phyloP scores from a whole-genome alignment of 92 coral and sea anemone species.

The Parazoanthus atlanticus region DNA sequence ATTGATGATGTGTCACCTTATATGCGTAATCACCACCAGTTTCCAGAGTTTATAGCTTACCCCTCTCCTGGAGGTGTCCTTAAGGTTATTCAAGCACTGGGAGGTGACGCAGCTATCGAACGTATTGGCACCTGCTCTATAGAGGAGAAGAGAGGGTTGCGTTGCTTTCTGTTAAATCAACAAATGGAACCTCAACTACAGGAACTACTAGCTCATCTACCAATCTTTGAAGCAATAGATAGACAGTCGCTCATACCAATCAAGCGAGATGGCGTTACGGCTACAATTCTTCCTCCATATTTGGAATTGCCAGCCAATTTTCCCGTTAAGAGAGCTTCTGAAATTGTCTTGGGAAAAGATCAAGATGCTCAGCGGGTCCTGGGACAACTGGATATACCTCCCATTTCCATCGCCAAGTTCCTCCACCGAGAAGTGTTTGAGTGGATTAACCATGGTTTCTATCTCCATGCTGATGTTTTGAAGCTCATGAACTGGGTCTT shows the following conservation, averaged over 20 bases:
- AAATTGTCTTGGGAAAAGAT: conserved; percentile 34
- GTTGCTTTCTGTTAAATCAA: conserved; percentile 42
- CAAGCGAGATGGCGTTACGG: conserved; percentile 15
- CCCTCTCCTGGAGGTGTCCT: conserved; percentile 68
- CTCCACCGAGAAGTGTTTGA: conserved; percentile 30
- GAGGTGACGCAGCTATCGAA: conserved; percentile 5
- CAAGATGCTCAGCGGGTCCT: conserved; percentile 23
- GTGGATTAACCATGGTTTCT: conserved; percentile 6
- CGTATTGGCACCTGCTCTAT: conserved; percentile 24
- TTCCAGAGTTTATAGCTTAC: conserved; percentile 60
- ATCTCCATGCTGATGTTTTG: conserved; percentile 7
- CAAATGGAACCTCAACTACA: conserved; percentile 23
- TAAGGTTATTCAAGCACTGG: conserved; percentile 53
- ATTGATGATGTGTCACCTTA: conserved; percentile 57
- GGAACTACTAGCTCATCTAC: conserved; percentile 55
- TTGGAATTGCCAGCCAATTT: conserved; percentile 33
- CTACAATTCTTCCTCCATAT: conserved; percentile 44
- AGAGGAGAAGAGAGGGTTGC: conserved; percentile 57
- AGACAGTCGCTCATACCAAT: conserved; percentile 55
- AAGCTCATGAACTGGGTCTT: conserved; percentile 41
- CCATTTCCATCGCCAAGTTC: conserved; percentile 14
- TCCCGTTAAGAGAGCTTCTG: not conserved
- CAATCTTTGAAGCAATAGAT: conserved; percentile 73
- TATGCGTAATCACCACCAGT: conserved; percentile 50
- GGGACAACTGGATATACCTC: conserved; percentile 5